Evolutionary conservation across 2,113 vertebrate species (phyloP).

Genomic region (Chionis minor): DNA sequence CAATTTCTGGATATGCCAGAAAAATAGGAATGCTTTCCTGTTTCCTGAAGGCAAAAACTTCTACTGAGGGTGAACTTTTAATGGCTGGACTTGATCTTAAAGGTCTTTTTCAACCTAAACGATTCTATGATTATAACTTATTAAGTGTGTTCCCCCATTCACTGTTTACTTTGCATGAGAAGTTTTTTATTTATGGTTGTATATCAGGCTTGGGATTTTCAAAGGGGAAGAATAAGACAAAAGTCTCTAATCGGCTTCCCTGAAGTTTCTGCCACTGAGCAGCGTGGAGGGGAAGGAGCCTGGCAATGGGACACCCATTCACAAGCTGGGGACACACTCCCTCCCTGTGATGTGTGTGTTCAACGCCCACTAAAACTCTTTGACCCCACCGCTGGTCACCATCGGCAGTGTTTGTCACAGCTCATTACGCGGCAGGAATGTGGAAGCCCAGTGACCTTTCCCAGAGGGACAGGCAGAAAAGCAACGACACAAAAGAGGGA

Average conservation of each 20-base stretch:
- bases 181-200: background rate
- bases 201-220: background rate
- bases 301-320: background rate
- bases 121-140: background rate
- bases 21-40: background rate
- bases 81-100: background rate
- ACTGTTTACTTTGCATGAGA: background rate
- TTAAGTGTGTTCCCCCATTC: background rate
- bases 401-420: background rate
- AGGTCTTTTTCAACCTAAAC: background rate
- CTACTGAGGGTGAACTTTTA: background rate
- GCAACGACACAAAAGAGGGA: background rate
- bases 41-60: background rate
- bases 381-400: background rate
- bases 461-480: constrained; percentile 47
- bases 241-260: background rate
- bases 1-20: background rate
- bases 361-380: background rate
- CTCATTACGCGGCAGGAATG: constrained; percentile 49
- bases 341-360: background rate
- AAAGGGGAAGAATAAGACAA: background rate
- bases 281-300: background rate
- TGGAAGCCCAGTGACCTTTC: constrained; percentile 59
- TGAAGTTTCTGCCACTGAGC: background rate
- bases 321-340: background rate